Evolutionary conservation across 2,797 vertebrate genomes (phyloP), one percentile per base, ranked within the genome.

Genomic region (Pachyuromys duprasi): DNA sequence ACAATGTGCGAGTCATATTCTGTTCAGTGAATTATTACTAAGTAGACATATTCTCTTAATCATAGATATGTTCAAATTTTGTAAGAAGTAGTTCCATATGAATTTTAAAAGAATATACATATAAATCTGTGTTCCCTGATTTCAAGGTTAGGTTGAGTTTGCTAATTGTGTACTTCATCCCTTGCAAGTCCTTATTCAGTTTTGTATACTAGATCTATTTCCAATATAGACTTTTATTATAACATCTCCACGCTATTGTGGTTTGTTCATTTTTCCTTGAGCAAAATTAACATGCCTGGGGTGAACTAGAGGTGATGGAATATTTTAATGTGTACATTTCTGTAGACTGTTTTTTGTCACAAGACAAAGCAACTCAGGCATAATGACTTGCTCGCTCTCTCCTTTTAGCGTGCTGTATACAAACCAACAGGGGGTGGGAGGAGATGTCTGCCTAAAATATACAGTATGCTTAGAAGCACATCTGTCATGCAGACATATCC

Each of bases 401-500:
- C 95, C 94, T 93, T 95, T 96, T 90, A 95, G 79, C 94, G 69
- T 91, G 81, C 86, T 83, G 89, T 96, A 92, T 94, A 97, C 74
- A 95, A 97, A 96, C 93, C 81, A 96, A 92, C 63, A 31, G 86
- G 36, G 53, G 49, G 24, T 0, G 82, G 80, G 84, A 92, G 92
- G 91, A 88, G 80, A 83, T 93, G 75, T 95, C 90, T 96, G 84
- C 97, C 90, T 96, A 96, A 97, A 97, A 97, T 97, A 96, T 65
- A 94, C 92, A 79, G 82, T 89, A 95, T 76, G 86, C 95, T 98
- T 95, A 60, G 96, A 97, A 96, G 95, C 95, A 96, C 96, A 98
- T 98, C 97, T 97, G 96, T 97, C 97, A 95, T 74, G 90, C 94
- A 97, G 97, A 97, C 91, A 93, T 75, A 96, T 95, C 95, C 91